Percentiles rank a stretch among this genome's conserved stretches.
These are phyloP conservation scores for Orchestia grillus DNA, from an alignment of 1,140 invertebrate genomes.

Conservation along the genomic window DNA sequence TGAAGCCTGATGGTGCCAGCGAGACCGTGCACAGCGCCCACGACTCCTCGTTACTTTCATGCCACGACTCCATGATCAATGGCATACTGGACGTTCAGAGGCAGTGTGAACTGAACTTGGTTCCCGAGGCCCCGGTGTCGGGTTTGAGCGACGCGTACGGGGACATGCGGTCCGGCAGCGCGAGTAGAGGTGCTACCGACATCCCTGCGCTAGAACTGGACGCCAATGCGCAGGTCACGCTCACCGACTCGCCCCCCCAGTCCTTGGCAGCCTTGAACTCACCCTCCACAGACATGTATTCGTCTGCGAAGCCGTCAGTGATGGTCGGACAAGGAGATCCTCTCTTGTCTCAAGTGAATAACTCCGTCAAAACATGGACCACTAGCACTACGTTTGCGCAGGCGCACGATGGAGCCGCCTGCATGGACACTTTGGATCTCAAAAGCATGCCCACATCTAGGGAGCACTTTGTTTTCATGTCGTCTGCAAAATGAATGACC, in stretches of 20 bases:
- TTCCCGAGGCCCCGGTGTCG: not conserved
- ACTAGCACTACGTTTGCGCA: not conserved
- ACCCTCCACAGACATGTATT: not conserved
- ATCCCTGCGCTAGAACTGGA: not conserved
- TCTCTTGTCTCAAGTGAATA: constrained; percentile 34
- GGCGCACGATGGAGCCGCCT: not conserved
- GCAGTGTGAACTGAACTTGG: not conserved
- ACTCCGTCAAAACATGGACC: not conserved
- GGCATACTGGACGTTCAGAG: constrained; percentile 2
- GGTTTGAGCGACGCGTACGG: not conserved
- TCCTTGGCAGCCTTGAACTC: not conserved
- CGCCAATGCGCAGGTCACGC: not conserved
- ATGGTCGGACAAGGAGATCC: constrained; percentile 33
- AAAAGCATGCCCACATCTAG: constrained; percentile 4
- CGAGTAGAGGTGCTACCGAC: not conserved
- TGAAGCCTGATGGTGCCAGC: not conserved
- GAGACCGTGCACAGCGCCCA: not conserved
- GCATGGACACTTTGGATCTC: not conserved
- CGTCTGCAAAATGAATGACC: not conserved
- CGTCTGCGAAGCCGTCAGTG: not conserved
- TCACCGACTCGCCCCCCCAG: not conserved
- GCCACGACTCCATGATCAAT: not conserved
- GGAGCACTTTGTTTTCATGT: not conserved
- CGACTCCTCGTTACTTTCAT: not conserved
- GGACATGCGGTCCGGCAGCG: not conserved